These are phyloP conservation scores for Herpetotheres cachinnans DNA, from an alignment of 2,113 vertebrate genomes.

Conservation along the genomic window DNA sequence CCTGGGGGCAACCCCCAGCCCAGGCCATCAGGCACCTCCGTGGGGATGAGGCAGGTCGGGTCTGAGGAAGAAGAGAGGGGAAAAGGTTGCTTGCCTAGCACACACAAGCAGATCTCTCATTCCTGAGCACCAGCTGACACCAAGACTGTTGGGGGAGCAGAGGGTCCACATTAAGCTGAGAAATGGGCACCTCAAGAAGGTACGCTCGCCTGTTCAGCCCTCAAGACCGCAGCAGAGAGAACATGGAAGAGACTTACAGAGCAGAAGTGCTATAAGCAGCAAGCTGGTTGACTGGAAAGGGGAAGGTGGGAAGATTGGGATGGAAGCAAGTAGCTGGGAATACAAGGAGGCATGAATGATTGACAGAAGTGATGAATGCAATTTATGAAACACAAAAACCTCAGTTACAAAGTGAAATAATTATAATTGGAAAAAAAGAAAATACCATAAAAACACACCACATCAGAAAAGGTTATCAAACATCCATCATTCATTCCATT, in stretches of 20 bases:
- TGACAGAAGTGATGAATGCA: not conserved
- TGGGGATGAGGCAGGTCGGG: not conserved
- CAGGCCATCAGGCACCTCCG: rapidly evolving
- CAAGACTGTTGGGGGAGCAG: not conserved
- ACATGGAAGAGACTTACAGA: rapidly evolving
- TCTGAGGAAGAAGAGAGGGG: not conserved
- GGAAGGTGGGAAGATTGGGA: not conserved
- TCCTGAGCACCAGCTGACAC: not conserved
- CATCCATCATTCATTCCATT: not conserved
- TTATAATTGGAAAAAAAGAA: not conserved
- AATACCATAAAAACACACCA: not conserved
- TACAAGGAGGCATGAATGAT: not conserved
- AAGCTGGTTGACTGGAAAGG: not conserved
- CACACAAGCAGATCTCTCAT: not conserved
- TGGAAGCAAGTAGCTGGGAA: not conserved
- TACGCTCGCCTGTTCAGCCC: not conserved
- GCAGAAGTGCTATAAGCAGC: not conserved
- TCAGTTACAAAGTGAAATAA: not conserved
- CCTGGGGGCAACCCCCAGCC: not conserved
- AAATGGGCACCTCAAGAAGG: not conserved
- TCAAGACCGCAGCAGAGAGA: not conserved
- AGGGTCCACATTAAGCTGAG: not conserved
- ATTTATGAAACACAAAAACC: not conserved
- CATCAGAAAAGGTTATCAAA: not conserved
- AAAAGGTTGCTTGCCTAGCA: not conserved